A percentile compares a stretch with the other conserved stretches of the same genome.
Conservation (phyloP, 2,797 vertebrate genomes). For the Periparus ater region DNA sequence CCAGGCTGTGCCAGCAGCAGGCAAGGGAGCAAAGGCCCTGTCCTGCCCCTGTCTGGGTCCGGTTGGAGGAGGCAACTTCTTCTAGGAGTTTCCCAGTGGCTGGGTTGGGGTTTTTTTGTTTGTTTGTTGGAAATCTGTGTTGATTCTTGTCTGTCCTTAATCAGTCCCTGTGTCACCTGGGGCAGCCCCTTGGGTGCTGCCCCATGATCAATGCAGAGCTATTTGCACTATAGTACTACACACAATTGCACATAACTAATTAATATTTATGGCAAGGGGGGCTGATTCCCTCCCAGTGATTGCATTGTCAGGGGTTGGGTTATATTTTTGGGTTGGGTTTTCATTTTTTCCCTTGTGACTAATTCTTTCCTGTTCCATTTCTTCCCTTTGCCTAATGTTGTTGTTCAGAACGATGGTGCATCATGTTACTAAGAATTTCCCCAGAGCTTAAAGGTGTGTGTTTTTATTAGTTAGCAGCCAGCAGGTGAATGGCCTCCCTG, state of each 20-base stretch:
- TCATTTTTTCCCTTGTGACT: constrained; percentile 24
- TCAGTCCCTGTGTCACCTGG: constrained; percentile 43
- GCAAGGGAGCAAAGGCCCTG: neutral
- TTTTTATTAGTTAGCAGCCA: neutral
- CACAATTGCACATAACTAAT: constrained; percentile 60
- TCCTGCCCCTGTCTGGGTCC: neutral
- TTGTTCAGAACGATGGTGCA: constrained; percentile 23
- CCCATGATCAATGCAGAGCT: constrained; percentile 29
- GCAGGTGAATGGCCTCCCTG: neutral
- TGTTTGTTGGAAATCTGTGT: neutral
- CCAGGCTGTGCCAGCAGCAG: neutral
- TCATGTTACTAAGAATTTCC: constrained; percentile 46
- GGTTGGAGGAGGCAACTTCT: neutral
- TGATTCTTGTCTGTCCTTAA: constrained; percentile 42
- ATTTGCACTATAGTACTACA: constrained; percentile 67
- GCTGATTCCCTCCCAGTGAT: constrained; percentile 5
- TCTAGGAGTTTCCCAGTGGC: neutral
- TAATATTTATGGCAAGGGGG: constrained; percentile 14
- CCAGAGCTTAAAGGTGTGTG: neutral
- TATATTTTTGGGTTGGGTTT: constrained; percentile 26
- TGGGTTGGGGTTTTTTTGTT: neutral
- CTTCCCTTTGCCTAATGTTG: constrained; percentile 2
- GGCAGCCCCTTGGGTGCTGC: neutral
- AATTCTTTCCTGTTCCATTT: neutral
- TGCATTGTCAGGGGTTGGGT: constrained; percentile 28